Evolutionary conservation across 2,888 invertebrate genomes (phyloP), one percentile per base, ranked within the genome.

Genomic region (Eristalis pertinax): DNA sequence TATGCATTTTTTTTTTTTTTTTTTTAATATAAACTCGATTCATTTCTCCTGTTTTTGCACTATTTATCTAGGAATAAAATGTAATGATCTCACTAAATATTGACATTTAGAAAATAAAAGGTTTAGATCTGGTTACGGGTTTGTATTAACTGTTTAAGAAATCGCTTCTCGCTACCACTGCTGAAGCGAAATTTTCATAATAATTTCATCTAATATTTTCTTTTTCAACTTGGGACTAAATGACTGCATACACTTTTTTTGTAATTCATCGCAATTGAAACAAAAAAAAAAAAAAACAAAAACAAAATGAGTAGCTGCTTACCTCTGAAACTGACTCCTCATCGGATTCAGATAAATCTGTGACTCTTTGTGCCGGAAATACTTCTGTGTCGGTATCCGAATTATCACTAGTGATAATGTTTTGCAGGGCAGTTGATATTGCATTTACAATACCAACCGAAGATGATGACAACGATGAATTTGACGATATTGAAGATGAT

Each of bases 311-410:
- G 13, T 43, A 65, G 19, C 13, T 41, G 92, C 94, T 95, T 96
- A 98, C 98, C 97, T 98, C 98, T 92, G 98, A 98, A 93, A 97
- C 97, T 94, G 98, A 98, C 94, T 98, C 98, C 94, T 98, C 98
- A 94, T 98, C 98, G 94, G 98, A 98, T 95, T 97, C 98, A 92
- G 98, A 98, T 93, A 98, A 96, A 95, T 98, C 98, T 94, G 97
- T 96, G 95, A 97, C 97, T 94, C 96, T 96, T 93, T 96, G 96
- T 93, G 96, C 97, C 93, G 96, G 97, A 89, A 91, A 92, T 93
- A 95, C 94, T 94, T 96, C 97, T 93, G 97, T 97, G 95, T 97
- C 97, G 93, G 96, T 97, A 95, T 96, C 96, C 93, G 97, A 96
- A 94, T 96, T 96, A 94, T 96, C 96, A 95, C 97, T 96, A 94